These are phyloP conservation scores for Synodontis membranacea DNA, from an alignment of 2,113 vertebrate genomes.

Conservation along the genomic window DNA sequence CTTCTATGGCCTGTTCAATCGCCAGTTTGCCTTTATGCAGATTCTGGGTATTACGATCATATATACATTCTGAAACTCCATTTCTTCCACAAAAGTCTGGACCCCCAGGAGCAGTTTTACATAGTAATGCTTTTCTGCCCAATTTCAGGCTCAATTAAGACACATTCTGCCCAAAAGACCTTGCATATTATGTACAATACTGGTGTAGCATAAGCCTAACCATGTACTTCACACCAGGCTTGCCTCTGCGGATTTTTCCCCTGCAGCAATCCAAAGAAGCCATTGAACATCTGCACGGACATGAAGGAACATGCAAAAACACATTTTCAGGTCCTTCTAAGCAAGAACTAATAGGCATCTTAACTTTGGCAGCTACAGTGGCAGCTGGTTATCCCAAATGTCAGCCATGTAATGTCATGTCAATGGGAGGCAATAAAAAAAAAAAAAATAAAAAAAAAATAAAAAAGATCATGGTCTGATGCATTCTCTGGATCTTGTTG, in stretches of 20 bases:
- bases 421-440: background rate
- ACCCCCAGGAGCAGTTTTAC: background rate
- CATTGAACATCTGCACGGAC: background rate
- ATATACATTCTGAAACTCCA: background rate
- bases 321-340: background rate
- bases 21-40: constrained; percentile 14
- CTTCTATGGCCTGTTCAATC: background rate
- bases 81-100: background rate
- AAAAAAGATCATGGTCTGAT: background rate
- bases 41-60: background rate
- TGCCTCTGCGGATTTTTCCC: background rate
- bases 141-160: background rate
- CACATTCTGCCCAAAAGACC: background rate
- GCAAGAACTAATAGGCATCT: background rate
- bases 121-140: background rate
- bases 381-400: background rate
- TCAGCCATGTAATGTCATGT: background rate
- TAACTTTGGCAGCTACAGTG: background rate
- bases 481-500: background rate
- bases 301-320: background rate
- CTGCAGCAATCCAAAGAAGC: background rate
- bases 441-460: background rate
- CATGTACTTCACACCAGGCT: background rate
- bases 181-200: background rate
- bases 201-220: background rate